phyloP scores from a whole-genome alignment of 2,888 invertebrate species.

The Hirtodrosophila confusa region DNA sequence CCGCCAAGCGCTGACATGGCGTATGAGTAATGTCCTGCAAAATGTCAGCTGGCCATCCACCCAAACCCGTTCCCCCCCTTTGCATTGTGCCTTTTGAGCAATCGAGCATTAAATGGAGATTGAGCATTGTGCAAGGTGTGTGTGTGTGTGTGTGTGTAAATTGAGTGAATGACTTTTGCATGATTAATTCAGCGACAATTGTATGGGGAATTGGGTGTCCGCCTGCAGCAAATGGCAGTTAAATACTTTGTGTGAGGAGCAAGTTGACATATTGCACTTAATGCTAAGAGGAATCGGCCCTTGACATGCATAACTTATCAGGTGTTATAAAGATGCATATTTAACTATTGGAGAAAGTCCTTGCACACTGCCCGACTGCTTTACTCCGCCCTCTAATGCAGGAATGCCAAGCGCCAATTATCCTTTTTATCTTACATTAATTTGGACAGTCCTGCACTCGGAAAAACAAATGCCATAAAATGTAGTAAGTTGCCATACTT shows the following conservation, averaged over 20 bases:
- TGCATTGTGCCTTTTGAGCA: slow-evolving; percentile 56
- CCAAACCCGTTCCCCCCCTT: slow-evolving; percentile 3
- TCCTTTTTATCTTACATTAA: too few species aligned
- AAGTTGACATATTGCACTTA: slow-evolving; percentile 19
- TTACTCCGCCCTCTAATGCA: too few species aligned
- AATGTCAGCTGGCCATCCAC: slow-evolving; percentile 20
- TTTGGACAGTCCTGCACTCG: too few species aligned
- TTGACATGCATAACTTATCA: slow-evolving; percentile 8
- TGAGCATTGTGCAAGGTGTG: slow-evolving; percentile 40
- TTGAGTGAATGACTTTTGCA: slow-evolving; percentile 54
- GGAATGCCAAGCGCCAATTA: too few species aligned
- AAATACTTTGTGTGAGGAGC: slow-evolving; percentile 8
- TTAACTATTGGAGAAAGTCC: too few species aligned
- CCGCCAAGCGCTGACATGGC: slow-evolving; percentile 59
- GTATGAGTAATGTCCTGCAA: slow-evolving; percentile 68
- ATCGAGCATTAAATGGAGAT: slow-evolving; percentile 58
- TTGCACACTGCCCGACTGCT: too few species aligned
- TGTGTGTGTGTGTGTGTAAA: slow-evolving; percentile 9
- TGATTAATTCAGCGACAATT: slow-evolving; percentile 59
- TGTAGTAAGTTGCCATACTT: too few species aligned
- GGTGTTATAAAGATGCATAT: background rate
- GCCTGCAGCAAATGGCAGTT: slow-evolving; percentile 33
- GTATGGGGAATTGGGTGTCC: slow-evolving; percentile 32
- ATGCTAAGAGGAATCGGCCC: background rate
- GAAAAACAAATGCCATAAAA: too few species aligned